A percentile compares a stretch with the other conserved stretches of the same genome.
phyloP scores from a whole-genome alignment of 2,888 invertebrate genomes.

The Melanotus villosus region DNA sequence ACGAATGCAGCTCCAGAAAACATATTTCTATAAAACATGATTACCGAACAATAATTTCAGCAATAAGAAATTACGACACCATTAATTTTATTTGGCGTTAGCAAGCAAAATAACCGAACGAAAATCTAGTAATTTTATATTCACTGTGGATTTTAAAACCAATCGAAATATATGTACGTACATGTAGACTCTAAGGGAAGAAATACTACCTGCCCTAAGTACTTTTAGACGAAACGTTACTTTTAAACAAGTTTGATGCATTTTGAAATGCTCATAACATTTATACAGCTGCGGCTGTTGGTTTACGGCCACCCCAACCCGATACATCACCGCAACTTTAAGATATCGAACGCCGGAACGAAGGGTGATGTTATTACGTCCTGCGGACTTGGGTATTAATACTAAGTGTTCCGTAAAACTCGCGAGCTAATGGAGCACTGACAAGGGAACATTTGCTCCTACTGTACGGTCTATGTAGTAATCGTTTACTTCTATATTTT shows the following conservation, averaged over 20 bases:
- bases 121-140: too few species aligned
- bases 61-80: too few species aligned
- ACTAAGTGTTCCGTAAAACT: constrained; percentile 50
- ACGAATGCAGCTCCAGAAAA: too few species aligned
- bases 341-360: constrained; percentile 38
- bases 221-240: constrained; percentile 19
- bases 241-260: constrained; percentile 41
- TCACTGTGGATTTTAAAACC: too few species aligned
- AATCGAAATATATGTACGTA: not conserved
- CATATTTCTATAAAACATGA: too few species aligned
- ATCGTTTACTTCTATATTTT: not conserved
- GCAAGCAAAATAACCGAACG: not conserved
- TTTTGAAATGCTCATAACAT: constrained; percentile 44
- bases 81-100: too few species aligned
- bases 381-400: constrained; percentile 46
- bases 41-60: too few species aligned
- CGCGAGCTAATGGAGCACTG: constrained; percentile 18
- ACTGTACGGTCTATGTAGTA: not conserved
- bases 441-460: constrained; percentile 12
- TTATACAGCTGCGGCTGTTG: constrained; percentile 45
- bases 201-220: not conserved
- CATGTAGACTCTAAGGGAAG: not conserved
- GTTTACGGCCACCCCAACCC: constrained; percentile 46
- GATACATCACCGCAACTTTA: constrained; percentile 49
- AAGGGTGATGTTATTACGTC: constrained; percentile 45